Base-by-base conservation (phyloP, 2,797 vertebrate genomes). In the Hephaestus fuliginosus region DNA sequence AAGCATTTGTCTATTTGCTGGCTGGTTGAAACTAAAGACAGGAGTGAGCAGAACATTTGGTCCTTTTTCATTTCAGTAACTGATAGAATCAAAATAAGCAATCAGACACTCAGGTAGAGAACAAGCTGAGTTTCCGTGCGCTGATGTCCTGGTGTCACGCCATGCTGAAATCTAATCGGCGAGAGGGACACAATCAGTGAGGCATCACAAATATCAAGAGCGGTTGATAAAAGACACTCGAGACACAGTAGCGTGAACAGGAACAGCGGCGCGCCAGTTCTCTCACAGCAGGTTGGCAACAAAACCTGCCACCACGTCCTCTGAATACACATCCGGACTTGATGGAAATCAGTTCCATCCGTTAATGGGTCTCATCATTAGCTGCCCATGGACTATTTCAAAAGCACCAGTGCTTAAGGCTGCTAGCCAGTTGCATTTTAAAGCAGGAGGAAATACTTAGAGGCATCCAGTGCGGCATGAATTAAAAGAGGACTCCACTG, bases 291-390 rank as follows among this genome's bases (percentile, higher is more conserved):
- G 46, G 53, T 10, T 70, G 78, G 60, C n/a, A 22, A 43, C 39
- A 25, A 39, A 60, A 60, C 39, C 51, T 76, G 41, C 25, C 43
- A 61, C 51, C 71, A 61, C 28, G n/a, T 52, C n/a, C 10, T 68
- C 44, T 49, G 18, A 57, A 55, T 14, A 66, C 56, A 76, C 61
- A 75, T 72, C 56, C 70, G 64, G 33, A 43, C 74, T 46, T 43
- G 30, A 73, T 72, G 39, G 39, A 64, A 80, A 80, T 39, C 74
- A 80, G 64, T 33, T 43, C 53, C 74, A 76, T 77, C 69, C 73
- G 77, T 41, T 68, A 52, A 46, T 12, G 17, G 53, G 30, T 39
- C 55, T 49, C 17, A 17, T 13, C 46, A 61, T 28, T 22, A 28
- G 43, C 7, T 33, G 11, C 4, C 68, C 17, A 51, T 7, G 70